phyloP scores from a whole-genome alignment of 1,140 invertebrate genomes.

The Trinorchestia longiramus region DNA sequence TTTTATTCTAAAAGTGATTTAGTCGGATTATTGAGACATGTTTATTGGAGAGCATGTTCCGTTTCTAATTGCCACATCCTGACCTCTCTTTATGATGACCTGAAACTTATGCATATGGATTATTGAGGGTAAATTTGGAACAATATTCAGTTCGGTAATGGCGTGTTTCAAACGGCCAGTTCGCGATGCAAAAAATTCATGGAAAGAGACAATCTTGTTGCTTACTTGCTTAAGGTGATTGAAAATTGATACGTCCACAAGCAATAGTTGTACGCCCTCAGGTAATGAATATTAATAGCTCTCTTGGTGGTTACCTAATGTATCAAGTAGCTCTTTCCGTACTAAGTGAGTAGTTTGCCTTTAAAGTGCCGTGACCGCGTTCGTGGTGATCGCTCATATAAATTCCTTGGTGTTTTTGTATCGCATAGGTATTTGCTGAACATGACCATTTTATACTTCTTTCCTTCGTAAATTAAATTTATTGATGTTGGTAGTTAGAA shows the following conservation, averaged over 20 bases:
- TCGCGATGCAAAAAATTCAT: not conserved
- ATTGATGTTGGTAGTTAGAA: conserved; percentile 1
- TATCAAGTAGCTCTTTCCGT: not conserved
- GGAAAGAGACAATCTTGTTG: not conserved
- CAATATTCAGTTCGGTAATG: no score
- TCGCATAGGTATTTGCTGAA: not conserved
- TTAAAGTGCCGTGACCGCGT: no score
- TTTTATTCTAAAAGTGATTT: not conserved
- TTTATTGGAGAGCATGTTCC: no score
- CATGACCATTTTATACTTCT: not conserved
- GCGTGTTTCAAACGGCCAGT: not conserved
- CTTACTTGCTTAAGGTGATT: not conserved
- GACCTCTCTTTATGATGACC: no score
- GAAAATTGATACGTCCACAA: not conserved
- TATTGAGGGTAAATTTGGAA: no score
- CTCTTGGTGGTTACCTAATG: not conserved
- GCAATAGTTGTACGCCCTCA: not conserved
- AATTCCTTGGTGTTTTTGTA: not conserved
- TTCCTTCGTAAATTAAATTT: not conserved
- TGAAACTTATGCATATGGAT: no score
- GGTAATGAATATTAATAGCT: not conserved
- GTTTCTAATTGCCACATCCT: no score
- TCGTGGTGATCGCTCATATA: not conserved
- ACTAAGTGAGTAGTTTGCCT: not conserved
- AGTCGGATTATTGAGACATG: not conserved